These are phyloP conservation scores for Aleiodes leptofemur DNA, from an alignment of 2,888 invertebrate genomes.

Conservation along the genomic window DNA sequence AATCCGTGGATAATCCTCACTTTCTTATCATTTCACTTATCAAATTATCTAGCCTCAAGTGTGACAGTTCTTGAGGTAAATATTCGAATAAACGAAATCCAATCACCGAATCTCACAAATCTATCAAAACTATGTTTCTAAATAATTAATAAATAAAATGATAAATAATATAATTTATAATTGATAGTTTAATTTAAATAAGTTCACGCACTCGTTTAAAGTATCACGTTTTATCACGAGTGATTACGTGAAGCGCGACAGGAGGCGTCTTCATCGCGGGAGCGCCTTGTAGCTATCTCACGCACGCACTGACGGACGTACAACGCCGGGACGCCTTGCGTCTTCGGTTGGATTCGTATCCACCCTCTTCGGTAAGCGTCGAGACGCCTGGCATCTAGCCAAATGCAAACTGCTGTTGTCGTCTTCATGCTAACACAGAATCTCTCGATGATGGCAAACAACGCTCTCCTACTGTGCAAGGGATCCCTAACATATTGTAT, in stretches of 20 bases:
- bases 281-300: conserved; percentile 74
- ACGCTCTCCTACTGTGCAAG: conserved; percentile 1
- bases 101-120: not conserved
- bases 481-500: not conserved
- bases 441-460: conserved; percentile 14
- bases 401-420: conserved; percentile 57
- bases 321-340: conserved; percentile 74
- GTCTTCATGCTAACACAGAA: conserved; percentile 18
- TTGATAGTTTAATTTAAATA: conserved; percentile 6
- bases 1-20: conserved; percentile 24
- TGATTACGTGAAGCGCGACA: conserved; percentile 64
- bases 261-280: conserved; percentile 69
- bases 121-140: not conserved
- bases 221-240: conserved; percentile 48
- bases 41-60: not conserved
- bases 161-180: not conserved
- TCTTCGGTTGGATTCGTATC: conserved; percentile 70
- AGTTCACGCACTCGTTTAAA: conserved; percentile 1
- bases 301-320: conserved; percentile 74
- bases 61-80: conserved; percentile 6
- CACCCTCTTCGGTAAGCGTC: conserved; percentile 72
- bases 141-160: not conserved
- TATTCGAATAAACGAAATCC: not conserved
- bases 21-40: not conserved
- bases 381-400: conserved; percentile 69